Percentiles rank a stretch among this genome's conserved stretches.
Evolutionary conservation across 64 coral and sea anemone species (phyloP).

Genomic region (Hydrozoanthus tunicans): DNA sequence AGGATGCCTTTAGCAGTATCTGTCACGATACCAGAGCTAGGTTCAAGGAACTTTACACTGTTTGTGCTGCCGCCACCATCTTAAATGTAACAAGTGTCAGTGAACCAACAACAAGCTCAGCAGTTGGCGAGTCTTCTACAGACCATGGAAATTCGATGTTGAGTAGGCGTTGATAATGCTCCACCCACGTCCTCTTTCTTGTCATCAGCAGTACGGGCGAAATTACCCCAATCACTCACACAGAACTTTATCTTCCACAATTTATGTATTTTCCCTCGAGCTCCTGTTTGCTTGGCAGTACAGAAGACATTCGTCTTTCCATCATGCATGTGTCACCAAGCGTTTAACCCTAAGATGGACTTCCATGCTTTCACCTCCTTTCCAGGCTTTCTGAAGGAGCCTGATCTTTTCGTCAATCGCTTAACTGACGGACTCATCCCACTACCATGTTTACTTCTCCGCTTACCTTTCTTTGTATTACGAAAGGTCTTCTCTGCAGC

Average conservation of each 20-base stretch:
- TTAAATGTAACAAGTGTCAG: not conserved
- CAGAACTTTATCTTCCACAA: not conserved
- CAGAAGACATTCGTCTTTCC: not conserved
- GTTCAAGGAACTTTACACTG: constrained; percentile 19
- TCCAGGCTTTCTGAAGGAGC: constrained; percentile 4
- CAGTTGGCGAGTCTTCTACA: not conserved
- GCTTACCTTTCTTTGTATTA: constrained; percentile 18
- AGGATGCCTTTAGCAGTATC: constrained; percentile 18
- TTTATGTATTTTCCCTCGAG: not conserved
- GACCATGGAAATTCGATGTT: not conserved
- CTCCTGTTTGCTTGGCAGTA: constrained; percentile 28
- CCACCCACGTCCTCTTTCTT: not conserved
- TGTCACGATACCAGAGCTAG: not conserved
- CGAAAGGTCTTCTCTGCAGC: not conserved
- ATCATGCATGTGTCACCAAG: not conserved
- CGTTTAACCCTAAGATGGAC: constrained; percentile 1
- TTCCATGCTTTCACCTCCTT: constrained; percentile 10
- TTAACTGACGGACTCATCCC: constrained; percentile 14
- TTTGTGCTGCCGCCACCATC: not conserved
- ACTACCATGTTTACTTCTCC: constrained; percentile 30
- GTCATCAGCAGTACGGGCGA: constrained; percentile 2
- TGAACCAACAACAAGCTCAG: not conserved
- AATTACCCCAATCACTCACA: constrained; percentile 28
- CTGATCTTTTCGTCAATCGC: constrained; percentile 18
- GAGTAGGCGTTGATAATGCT: constrained; percentile 1